A percentile compares a stretch with the other conserved stretches of the same genome.
Conservation (phyloP, 2,888 invertebrate species). For the Callimorpha dominula region DNA sequence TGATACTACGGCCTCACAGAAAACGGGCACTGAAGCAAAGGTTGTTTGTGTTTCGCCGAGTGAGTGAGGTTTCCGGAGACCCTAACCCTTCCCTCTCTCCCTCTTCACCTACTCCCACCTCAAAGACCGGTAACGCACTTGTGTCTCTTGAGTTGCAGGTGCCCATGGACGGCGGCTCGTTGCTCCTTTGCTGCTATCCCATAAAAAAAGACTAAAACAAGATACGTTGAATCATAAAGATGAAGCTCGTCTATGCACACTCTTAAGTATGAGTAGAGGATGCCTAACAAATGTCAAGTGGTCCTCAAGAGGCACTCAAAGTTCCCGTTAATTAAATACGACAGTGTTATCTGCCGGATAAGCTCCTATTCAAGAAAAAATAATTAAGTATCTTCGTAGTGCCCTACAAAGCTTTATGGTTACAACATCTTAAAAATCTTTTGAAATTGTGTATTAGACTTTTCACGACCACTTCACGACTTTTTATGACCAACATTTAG, state of each 20-base stretch:
- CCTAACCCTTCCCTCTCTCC: too few species aligned
- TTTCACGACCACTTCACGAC: background rate
- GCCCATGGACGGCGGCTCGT: too few species aligned
- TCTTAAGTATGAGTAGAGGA: background rate
- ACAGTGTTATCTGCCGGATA: constrained; percentile 5
- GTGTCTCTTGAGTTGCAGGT: too few species aligned
- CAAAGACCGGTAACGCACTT: too few species aligned
- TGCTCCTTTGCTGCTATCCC: too few species aligned
- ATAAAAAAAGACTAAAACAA: background rate
- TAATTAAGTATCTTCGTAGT: background rate
- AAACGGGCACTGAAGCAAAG: too few species aligned
- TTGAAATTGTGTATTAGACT: background rate
- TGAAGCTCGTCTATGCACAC: background rate
- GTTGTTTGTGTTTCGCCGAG: too few species aligned
- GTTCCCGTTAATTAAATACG: constrained; percentile 10
- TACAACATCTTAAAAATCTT: background rate
- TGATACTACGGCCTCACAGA: too few species aligned
- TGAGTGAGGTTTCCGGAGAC: too few species aligned
- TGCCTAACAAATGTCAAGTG: constrained; percentile 7
- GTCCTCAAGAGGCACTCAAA: constrained; percentile 7
- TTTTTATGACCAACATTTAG: background rate
- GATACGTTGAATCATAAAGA: background rate
- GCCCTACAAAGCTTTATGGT: background rate
- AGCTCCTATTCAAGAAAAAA: constrained; percentile 1
- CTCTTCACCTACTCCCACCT: too few species aligned